Conservation (phyloP, 2,797 vertebrate genomes). For the Mus spretus region DNA sequence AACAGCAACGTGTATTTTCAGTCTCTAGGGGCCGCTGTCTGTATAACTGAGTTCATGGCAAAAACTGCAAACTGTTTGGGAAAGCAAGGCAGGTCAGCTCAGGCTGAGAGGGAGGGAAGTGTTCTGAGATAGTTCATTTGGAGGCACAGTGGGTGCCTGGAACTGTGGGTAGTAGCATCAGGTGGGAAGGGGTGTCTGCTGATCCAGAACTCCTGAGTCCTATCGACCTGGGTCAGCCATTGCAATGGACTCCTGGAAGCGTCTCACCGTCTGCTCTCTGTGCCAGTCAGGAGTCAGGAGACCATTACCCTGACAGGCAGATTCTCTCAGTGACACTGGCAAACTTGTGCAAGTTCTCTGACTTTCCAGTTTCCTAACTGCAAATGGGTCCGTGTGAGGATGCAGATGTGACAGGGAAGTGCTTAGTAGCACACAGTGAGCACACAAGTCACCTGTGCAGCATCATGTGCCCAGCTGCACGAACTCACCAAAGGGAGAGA, state of each 20-base stretch:
- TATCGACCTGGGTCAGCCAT: background rate
- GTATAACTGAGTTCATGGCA: background rate
- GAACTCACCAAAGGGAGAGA: background rate
- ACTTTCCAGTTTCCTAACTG: background rate
- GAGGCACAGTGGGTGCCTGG: background rate
- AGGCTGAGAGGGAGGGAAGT: background rate
- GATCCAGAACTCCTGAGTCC: background rate
- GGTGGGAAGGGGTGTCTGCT: background rate
- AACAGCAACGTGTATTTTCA: background rate
- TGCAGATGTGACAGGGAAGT: accelerated
- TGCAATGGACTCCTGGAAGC: background rate
- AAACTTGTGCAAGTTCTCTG: background rate
- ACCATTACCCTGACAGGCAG: background rate
- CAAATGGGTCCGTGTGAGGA: background rate
- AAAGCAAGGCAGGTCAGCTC: background rate
- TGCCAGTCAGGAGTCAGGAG: background rate
- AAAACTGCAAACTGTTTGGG: background rate
- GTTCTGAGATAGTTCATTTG: background rate
- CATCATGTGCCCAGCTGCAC: accelerated
- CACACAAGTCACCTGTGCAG: accelerated
- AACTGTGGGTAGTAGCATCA: background rate
- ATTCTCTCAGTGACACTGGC: accelerated
- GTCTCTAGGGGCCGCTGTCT: background rate
- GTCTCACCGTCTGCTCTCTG: background rate
- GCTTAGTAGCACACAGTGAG: accelerated